A percentile compares a stretch with the other conserved stretches of the same genome.
phyloP scores from a whole-genome alignment of 2,113 vertebrate genomes.

The Leptodactylus fuscus region DNA sequence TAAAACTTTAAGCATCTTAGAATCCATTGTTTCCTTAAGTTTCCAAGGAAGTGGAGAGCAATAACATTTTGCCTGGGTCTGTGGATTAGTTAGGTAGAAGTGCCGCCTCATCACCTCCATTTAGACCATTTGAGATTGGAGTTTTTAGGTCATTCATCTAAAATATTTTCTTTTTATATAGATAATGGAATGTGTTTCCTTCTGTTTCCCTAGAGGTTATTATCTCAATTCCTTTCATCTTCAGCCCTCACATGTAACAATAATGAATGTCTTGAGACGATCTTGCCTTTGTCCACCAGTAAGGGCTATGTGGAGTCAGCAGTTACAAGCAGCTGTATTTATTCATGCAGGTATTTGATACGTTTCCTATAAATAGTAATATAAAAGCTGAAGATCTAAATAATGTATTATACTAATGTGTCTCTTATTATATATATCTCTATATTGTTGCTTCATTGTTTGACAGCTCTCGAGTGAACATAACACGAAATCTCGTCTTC shows the following conservation, averaged over 20 bases:
- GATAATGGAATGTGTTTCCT: constrained; percentile 26
- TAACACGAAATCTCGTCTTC: background rate
- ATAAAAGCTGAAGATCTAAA: background rate
- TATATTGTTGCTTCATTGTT: background rate
- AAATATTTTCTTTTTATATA: constrained; percentile 33
- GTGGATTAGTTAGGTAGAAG: background rate
- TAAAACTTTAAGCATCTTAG: background rate
- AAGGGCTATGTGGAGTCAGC: constrained; percentile 5
- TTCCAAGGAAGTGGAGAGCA: background rate
- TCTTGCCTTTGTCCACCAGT: background rate
- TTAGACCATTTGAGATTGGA: constrained; percentile 10
- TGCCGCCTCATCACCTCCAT: constrained; percentile 7
- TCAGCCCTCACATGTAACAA: background rate
- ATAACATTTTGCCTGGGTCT: background rate
- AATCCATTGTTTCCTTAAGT: background rate
- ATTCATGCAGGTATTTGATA: background rate
- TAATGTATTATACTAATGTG: background rate
- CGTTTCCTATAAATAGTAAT: background rate
- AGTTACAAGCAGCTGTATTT: background rate
- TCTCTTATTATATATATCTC: background rate
- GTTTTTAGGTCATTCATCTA: constrained; percentile 22
- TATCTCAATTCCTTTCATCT: constrained; percentile 41
- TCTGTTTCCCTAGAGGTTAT: constrained; percentile 5
- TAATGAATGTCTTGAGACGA: background rate
- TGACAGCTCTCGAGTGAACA: background rate